Conservation (phyloP, 2,113 vertebrate genomes). For the Odobenus rosmarus region DNA sequence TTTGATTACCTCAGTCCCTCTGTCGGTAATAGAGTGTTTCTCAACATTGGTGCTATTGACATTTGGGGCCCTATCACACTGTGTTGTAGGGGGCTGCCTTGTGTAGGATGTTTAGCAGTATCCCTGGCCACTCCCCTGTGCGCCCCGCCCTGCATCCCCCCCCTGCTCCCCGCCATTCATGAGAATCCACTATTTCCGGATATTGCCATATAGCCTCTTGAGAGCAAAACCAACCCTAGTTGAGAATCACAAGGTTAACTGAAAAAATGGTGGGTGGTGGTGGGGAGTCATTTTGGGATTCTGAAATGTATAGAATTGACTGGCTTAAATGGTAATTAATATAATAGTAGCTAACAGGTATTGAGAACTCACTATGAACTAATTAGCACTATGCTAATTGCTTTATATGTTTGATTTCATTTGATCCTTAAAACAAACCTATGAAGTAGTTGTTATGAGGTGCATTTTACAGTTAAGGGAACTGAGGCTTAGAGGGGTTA, state of each 20-base stretch:
- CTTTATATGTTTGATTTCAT: constrained; percentile 44
- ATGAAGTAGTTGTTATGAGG: neutral
- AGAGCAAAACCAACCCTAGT: neutral
- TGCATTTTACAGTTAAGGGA: constrained; percentile 28
- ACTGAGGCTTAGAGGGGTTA: neutral
- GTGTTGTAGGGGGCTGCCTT: neutral
- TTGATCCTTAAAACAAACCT: constrained; percentile 22
- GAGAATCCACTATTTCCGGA: neutral
- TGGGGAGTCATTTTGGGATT: neutral
- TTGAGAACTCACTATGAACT: constrained; percentile 7
- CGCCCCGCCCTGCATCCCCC: too few species aligned
- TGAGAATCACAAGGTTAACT: neutral
- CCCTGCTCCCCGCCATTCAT: neutral
- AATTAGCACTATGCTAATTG: constrained; percentile 31
- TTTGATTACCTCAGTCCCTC: neutral
- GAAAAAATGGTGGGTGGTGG: neutral
- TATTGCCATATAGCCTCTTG: too few species aligned
- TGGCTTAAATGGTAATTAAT: constrained; percentile 42
- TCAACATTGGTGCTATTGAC: neutral
- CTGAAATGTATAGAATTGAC: neutral
- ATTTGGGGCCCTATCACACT: neutral
- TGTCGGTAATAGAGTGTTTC: neutral
- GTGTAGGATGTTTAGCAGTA: neutral
- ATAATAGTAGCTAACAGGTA: constrained; percentile 16
- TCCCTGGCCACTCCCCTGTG: neutral